Conservation (phyloP, 64 coral and sea anemone genomes). For the Acropora tenuis region DNA sequence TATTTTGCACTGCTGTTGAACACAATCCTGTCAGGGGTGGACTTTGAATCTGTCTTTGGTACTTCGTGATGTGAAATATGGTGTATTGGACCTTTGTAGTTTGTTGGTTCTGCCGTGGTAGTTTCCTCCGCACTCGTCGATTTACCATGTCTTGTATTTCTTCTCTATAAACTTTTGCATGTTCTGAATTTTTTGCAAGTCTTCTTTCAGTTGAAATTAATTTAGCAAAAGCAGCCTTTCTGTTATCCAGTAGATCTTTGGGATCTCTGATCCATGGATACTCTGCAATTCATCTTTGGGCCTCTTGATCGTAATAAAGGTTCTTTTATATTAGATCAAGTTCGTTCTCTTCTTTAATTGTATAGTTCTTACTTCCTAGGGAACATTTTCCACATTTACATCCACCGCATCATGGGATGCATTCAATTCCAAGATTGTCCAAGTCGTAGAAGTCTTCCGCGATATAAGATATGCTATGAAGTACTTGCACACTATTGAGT, state of each 20-base stretch:
- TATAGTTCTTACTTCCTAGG: constrained; percentile 31
- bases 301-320: constrained; percentile 11
- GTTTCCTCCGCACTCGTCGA: background rate
- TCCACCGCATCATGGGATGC: constrained; percentile 10
- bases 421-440: no score
- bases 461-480: no score
- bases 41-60: constrained; percentile 27
- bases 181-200: constrained; percentile 44
- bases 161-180: constrained; percentile 44
- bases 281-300: constrained; percentile 25
- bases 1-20: background rate
- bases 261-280: background rate
- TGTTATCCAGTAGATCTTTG: constrained; percentile 41
- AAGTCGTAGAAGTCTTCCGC: no score
- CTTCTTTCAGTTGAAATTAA: constrained; percentile 59
- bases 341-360: background rate
- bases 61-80: constrained; percentile 22
- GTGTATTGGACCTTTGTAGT: no score
- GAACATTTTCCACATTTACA: constrained; percentile 38
- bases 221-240: constrained; percentile 19
- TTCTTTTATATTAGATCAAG: constrained; percentile 51
- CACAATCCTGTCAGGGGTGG: constrained; percentile 10
- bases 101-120: no score
- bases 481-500: no score
- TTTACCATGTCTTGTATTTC: constrained; percentile 72